phyloP scores from a whole-genome alignment of 2,888 invertebrate species.

The Nematopogon swammerdamellus region DNA sequence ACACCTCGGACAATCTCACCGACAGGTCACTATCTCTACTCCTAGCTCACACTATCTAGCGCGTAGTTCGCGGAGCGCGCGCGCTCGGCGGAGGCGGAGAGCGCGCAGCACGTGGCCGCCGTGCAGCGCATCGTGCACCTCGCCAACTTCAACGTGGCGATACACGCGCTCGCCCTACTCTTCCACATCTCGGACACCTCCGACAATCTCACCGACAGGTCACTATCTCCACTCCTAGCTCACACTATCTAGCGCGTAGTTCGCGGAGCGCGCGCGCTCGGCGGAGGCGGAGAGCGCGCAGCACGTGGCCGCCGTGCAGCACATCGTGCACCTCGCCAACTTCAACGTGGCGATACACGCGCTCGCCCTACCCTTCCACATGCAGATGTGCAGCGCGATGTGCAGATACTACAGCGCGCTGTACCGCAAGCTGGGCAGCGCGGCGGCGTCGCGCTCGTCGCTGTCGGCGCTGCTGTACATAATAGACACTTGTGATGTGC shows the following conservation, averaged over 20 bases:
- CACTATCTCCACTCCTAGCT: too few relatives aligned
- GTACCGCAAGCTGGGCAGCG: constrained; percentile 81
- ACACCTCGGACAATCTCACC: constrained; percentile 38
- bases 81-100: constrained; percentile 34
- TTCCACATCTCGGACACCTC: constrained; percentile 48
- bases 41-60: constrained; percentile 24
- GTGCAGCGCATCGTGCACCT: constrained; percentile 75
- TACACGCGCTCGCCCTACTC: constrained; percentile 27
- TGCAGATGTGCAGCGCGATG: constrained; percentile 25
- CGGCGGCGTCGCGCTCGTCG: constrained; percentile 63
- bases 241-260: constrained; percentile 62
- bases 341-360: constrained; percentile 43
- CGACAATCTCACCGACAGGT: constrained; percentile 56
- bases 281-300: constrained; percentile 45
- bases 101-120: constrained; percentile 65
- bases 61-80: constrained; percentile 75
- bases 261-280: constrained; percentile 62
- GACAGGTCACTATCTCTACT: constrained; percentile 59
- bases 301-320: constrained; percentile 71
- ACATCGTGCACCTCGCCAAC: constrained; percentile 66
- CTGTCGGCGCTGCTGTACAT: constrained; percentile 79
- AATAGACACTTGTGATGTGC: too few relatives aligned
- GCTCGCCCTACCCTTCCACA: constrained; percentile 32
- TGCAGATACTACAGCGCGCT: constrained; percentile 81
- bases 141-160: constrained; percentile 47